Conservation (phyloP, 1,140 invertebrate genomes). For the Adelges cooleyi region DNA sequence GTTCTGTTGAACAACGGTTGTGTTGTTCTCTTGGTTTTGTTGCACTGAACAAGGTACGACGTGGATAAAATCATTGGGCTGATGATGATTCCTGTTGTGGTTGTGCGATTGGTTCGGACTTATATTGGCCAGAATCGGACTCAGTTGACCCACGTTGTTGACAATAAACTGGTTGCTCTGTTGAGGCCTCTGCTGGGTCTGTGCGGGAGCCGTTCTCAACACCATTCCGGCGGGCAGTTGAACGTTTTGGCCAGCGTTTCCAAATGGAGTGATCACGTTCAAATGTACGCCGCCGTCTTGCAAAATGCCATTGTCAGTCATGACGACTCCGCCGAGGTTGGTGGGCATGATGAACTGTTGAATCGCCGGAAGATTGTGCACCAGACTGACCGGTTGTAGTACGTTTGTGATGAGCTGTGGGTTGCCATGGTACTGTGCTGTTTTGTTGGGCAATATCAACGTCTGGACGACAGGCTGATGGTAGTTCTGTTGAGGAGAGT, state of each 20-base stretch:
- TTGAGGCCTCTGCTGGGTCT: slow-evolving; percentile 42
- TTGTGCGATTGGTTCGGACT: slow-evolving; percentile 46
- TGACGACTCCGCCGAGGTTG: slow-evolving; percentile 61
- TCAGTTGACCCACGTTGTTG: slow-evolving; percentile 61
- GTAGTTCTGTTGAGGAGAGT: slow-evolving; percentile 34
- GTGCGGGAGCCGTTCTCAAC: slow-evolving; percentile 56
- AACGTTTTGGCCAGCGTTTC: slow-evolving; percentile 52
- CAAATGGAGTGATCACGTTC: slow-evolving; percentile 60
- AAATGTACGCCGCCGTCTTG: slow-evolving; percentile 59
- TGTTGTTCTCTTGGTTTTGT: slow-evolving; percentile 40
- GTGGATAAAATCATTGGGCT: slow-evolving; percentile 42
- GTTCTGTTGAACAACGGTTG: slow-evolving; percentile 46
- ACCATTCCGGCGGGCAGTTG: slow-evolving; percentile 62
- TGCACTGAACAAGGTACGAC: slow-evolving; percentile 63
- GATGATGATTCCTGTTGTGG: slow-evolving; percentile 6
- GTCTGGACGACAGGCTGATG: slow-evolving; percentile 43
- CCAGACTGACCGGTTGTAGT: slow-evolving; percentile 65
- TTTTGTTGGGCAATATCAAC: slow-evolving; percentile 61
- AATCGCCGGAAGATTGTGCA: slow-evolving; percentile 64
- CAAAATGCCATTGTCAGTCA: slow-evolving; percentile 51
- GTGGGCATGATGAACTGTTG: slow-evolving; percentile 73
- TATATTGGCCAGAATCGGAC: slow-evolving; percentile 60
- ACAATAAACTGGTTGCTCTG: slow-evolving; percentile 55
- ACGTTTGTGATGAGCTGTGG: slow-evolving; percentile 44
- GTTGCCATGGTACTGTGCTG: slow-evolving; percentile 35